Conservation (phyloP, 2,888 invertebrate species). For the Litoditis marina region DNA sequence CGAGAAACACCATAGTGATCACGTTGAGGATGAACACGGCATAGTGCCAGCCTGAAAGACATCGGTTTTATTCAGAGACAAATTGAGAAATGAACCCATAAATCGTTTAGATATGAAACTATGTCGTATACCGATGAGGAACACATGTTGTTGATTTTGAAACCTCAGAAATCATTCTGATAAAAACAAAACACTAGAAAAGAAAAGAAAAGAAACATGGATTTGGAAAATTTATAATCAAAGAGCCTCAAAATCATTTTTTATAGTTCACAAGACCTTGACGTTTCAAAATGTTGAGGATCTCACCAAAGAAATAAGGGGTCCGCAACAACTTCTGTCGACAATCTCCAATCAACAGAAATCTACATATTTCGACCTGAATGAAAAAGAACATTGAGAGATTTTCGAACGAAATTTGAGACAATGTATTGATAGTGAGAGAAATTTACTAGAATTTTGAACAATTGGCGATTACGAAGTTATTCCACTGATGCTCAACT, state of each 20-base stretch:
- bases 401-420: not conserved
- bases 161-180: too few relatives aligned
- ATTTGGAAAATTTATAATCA: too few relatives aligned
- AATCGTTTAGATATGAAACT: not conserved
- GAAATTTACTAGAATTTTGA: too few relatives aligned
- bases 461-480: too few relatives aligned
- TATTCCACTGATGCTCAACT: too few relatives aligned
- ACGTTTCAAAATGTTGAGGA: not conserved
- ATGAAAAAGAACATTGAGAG: not conserved
- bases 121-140: too few relatives aligned
- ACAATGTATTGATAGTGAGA: not conserved
- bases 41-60: conserved; percentile 56
- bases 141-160: too few relatives aligned
- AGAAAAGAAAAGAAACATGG: too few relatives aligned
- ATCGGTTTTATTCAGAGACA: not conserved
- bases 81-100: not conserved
- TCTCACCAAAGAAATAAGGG: conserved; percentile 59
- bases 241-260: too few relatives aligned
- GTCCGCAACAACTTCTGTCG: conserved; percentile 58
- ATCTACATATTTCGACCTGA: conserved; percentile 58
- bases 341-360: conserved; percentile 59
- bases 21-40: conserved; percentile 54
- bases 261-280: not conserved
- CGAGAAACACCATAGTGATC: conserved; percentile 36
- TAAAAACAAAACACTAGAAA: too few relatives aligned